phyloP scores from a whole-genome alignment of 2,797 vertebrate genomes.

The Philypnodon macrostomus region DNA sequence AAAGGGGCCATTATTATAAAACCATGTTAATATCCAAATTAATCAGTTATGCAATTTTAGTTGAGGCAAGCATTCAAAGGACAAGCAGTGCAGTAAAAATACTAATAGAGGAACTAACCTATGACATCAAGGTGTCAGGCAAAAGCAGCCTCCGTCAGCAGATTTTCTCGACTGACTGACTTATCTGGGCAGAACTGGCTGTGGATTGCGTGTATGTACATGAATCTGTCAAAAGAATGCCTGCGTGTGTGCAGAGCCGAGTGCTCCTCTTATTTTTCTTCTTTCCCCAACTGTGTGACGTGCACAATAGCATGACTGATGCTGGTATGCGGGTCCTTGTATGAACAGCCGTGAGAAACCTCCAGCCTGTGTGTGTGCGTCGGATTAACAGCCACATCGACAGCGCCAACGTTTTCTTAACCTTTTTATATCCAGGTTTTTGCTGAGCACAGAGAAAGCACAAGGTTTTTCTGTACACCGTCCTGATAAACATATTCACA shows the following conservation, averaged over 20 bases:
- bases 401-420: conserved; percentile 31
- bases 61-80: conserved; percentile 15
- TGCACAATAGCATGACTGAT: conserved; percentile 64
- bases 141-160: conserved; percentile 52
- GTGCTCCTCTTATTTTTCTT: conserved; percentile 28
- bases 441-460: conserved; percentile 14
- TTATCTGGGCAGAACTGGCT: conserved; percentile 60
- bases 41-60: not conserved
- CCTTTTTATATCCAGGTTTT: conserved; percentile 37
- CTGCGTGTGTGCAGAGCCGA: conserved; percentile 17
- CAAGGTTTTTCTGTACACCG: not conserved
- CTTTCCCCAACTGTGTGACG: conserved; percentile 48
- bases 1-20: too few relatives aligned
- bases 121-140: conserved; percentile 31
- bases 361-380: conserved; percentile 20
- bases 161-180: conserved; percentile 57
- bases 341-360: conserved; percentile 56
- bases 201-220: conserved; percentile 53
- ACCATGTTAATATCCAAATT: too few relatives aligned
- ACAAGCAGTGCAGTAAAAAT: conserved; percentile 17
- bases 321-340: conserved; percentile 61
- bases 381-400: conserved; percentile 40
- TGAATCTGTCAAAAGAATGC: conserved; percentile 43
- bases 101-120: conserved; percentile 26
- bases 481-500: conserved; percentile 15